phyloP scores from a whole-genome alignment of 2,113 vertebrate species.

The Oncorhynchus tshawytscha region DNA sequence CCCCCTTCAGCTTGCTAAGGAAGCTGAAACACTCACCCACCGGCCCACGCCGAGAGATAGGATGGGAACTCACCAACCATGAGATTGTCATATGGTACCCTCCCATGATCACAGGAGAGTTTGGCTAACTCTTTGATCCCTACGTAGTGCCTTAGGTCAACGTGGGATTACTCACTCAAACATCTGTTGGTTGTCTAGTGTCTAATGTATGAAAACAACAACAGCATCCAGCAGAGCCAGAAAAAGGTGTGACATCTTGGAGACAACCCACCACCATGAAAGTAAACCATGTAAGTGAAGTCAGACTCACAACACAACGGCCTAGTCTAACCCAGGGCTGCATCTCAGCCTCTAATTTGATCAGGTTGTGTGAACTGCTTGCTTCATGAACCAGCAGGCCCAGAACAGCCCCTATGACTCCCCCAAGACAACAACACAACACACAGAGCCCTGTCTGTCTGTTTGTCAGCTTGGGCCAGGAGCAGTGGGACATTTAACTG shows the following conservation, averaged over 20 bases:
- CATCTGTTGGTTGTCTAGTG: background rate
- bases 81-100: background rate
- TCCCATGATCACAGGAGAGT: background rate
- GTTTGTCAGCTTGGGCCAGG: slow-evolving; percentile 53
- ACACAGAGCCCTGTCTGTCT: slow-evolving; percentile 71
- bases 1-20: slow-evolving; percentile 57
- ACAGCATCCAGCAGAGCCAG: slow-evolving; percentile 19
- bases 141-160: background rate
- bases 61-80: background rate
- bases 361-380: slow-evolving; percentile 69
- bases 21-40: slow-evolving; percentile 13
- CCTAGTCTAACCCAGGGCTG: slow-evolving; percentile 30
- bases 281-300: slow-evolving; percentile 30
- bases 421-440: slow-evolving; percentile 71
- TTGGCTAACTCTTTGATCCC: background rate
- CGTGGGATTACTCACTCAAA: background rate
- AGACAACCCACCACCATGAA: slow-evolving; percentile 12
- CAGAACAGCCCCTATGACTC: slow-evolving; percentile 69
- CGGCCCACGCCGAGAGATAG: background rate
- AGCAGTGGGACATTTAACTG: slow-evolving; percentile 64
- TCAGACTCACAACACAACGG: slow-evolving; percentile 41
- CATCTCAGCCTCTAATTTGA: slow-evolving; percentile 63
- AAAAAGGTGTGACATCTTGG: slow-evolving; percentile 8
- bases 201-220: slow-evolving; percentile 4
- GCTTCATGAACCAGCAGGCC: slow-evolving; percentile 62